Base-by-base conservation (phyloP, 2,113 vertebrate species). In the Calyptomena viridis region DNA sequence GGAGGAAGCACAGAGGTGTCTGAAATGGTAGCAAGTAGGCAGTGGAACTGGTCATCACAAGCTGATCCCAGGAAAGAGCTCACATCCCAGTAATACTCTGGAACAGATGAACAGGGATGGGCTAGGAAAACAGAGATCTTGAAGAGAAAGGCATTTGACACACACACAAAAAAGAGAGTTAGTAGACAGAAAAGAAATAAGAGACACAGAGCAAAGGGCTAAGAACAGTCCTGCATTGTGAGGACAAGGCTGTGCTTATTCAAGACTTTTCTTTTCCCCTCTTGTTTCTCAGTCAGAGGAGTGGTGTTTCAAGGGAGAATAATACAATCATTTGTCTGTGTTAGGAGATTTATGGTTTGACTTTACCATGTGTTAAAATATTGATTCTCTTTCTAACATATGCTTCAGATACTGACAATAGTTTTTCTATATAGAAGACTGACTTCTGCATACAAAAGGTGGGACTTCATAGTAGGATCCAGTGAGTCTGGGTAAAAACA, bases 321-420 rank as follows among this genome's bases (percentile, higher is more conserved):
- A 94, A 82, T 53, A 95, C 92, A 96, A 87, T 94, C 86, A 67
- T 62, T 87, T 94, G 55, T 81, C 72, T 97, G 93, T 95, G 92
- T 68, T 75, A 64, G 90, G 66, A 93, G 92, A 92, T 95, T 92
- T 94, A 93, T 82, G 56, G 73, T 56, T 85, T 60, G 90, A 79
- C 77, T 95, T 95, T 69, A 84, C 81, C 89, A 82, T 80, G 89
- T 93, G 92, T 94, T 95, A 93, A 94, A 96, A 93, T 89, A 94
- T 56, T 96, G 92, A 87, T 96, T 94, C 74, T 92, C 84, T 82
- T 92, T 76, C 84, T 73, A 92, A 82, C 89, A 89, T 86, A 93
- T 39, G 77, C 86, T 93, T 92, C 66, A 84, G 59, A 69, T 79
- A 91, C 20, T 77, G 87, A 91, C 92, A 59, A 76, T 84, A 60